Evolutionary conservation across 2,113 vertebrate genomes (phyloP).

Genomic region (Sander lucioperca): DNA sequence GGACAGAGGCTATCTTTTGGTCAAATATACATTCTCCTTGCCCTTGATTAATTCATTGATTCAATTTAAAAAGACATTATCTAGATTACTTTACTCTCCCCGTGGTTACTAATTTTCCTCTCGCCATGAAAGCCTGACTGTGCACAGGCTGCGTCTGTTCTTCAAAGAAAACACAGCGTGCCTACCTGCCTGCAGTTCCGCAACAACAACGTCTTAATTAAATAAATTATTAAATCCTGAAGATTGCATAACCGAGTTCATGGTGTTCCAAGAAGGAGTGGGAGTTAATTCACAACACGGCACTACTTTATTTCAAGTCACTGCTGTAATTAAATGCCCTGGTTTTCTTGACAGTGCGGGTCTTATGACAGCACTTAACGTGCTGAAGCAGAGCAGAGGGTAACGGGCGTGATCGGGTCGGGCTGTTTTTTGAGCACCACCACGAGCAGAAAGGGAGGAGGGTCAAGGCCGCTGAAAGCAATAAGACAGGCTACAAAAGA

Average conservation of each 20-base stretch:
- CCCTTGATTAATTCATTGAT: neutral
- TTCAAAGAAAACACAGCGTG: constrained; percentile 18
- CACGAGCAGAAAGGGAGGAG: neutral
- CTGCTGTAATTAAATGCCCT: constrained; percentile 28
- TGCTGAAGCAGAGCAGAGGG: neutral
- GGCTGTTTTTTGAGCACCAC: neutral
- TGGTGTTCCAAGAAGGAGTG: constrained; percentile 45
- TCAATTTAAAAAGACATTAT: constrained; percentile 27
- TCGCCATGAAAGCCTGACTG: neutral
- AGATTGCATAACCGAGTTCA: constrained; percentile 64
- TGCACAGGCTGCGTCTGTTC: neutral
- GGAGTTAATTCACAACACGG: constrained; percentile 56
- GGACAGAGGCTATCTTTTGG: neutral
- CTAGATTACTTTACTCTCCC: constrained; percentile 11
- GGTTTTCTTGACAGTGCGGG: constrained; percentile 1
- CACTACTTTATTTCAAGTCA: constrained; percentile 18
- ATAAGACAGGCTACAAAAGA: constrained; percentile 42
- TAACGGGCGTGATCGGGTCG: neutral
- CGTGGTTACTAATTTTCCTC: neutral
- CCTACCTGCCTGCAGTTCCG: constrained; percentile 35
- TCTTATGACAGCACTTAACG: constrained; percentile 46
- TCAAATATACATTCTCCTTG: neutral
- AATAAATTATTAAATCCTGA: constrained; percentile 50
- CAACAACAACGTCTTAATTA: constrained; percentile 63
- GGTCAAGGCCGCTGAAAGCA: constrained; percentile 32